Conservation (phyloP, 2,888 invertebrate species). For the Eretmocerus hayati region DNA sequence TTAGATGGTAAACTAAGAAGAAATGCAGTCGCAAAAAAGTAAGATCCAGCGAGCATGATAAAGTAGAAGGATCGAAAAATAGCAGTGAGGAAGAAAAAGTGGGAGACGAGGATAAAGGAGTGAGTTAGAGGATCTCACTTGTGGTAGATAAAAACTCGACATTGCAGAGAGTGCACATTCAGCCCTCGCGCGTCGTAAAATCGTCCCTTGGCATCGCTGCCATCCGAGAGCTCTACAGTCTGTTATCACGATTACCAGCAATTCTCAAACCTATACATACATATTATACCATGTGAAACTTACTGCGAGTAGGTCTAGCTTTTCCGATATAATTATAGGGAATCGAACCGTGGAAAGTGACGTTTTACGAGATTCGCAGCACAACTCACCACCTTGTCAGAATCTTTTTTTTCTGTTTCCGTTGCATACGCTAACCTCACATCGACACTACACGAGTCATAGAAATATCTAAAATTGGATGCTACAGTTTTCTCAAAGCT, state of each 20-base stretch:
- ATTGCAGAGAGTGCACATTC: conserved; percentile 8
- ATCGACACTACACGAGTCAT: no score
- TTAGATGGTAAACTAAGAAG: background rate
- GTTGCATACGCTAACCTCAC: no score
- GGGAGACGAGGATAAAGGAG: background rate
- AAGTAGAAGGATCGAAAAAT: conserved; percentile 2
- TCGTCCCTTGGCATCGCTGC: background rate
- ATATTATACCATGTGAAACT: conserved; percentile 17
- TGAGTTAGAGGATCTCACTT: no score
- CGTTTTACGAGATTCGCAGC: no score
- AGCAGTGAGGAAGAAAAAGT: background rate
- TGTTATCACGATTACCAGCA: conserved; percentile 18
- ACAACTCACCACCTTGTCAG: no score
- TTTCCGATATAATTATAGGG: no score
- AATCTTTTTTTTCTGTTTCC: no score
- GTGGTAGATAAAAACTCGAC: no score
- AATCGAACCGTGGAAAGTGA: conserved; percentile 22
- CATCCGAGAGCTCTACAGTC: background rate
- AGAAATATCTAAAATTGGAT: no score
- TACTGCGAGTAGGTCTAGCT: conserved; percentile 8
- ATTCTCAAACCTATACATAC: conserved; percentile 16
- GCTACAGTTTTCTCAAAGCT: no score
- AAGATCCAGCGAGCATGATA: conserved; percentile 5
- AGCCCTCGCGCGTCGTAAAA: conserved; percentile 19
- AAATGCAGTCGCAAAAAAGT: background rate